Conservation (phyloP, 1,140 invertebrate species). For the Samia ricini region DNA sequence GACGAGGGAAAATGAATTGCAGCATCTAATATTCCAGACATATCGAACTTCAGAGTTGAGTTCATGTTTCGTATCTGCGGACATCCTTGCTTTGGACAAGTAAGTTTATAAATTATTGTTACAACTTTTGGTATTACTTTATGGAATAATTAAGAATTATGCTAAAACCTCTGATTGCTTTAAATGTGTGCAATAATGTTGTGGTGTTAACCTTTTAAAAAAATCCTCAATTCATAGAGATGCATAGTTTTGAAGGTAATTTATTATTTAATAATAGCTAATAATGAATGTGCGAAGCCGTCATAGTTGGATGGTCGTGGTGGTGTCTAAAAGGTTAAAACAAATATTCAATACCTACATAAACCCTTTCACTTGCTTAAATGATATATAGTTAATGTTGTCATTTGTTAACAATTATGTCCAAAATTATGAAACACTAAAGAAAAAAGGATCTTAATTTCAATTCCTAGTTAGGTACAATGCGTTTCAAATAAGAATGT, state of each 20-base stretch:
- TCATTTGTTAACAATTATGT: background rate
- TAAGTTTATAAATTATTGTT: constrained; percentile 52
- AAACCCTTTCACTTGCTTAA: background rate
- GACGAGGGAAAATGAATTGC: constrained; percentile 81
- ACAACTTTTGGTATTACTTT: no score
- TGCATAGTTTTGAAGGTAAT: background rate
- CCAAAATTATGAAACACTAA: background rate
- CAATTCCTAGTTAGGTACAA: no score
- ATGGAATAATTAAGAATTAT: no score
- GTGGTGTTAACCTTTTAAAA: no score
- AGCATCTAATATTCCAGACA: constrained; percentile 85
- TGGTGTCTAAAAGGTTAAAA: background rate
- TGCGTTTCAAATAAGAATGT: no score
- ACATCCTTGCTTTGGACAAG: constrained; percentile 89
- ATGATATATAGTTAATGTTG: background rate
- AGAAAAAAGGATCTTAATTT: background rate
- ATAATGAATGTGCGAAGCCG: background rate
- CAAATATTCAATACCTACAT: background rate
- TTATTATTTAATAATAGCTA: background rate
- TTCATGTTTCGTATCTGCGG: constrained; percentile 82
- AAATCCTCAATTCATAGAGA: background rate
- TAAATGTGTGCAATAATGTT: no score
- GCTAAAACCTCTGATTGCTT: no score
- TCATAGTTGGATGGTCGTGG: background rate
- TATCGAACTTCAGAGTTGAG: constrained; percentile 84